A percentile compares a stretch with the other conserved stretches of the same genome.
Evolutionary conservation across 1,140 invertebrate genomes (phyloP).

Genomic region (Muscidifurax raptorellus): DNA sequence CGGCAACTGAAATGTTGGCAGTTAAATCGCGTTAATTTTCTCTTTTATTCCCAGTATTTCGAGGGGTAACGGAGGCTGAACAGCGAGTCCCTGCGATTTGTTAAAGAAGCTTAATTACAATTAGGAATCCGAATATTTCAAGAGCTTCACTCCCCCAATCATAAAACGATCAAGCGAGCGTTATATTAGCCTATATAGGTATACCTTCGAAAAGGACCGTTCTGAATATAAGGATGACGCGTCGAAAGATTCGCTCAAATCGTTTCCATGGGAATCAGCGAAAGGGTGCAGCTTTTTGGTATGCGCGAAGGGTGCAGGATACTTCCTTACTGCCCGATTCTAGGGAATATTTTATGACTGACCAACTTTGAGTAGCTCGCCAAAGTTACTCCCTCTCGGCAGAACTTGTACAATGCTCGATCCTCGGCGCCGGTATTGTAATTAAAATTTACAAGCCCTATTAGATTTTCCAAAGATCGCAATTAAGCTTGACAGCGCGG

Average conservation of each 20-base stretch:
- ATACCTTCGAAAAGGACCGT: no score
- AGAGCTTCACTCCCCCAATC: slow-evolving; percentile 1
- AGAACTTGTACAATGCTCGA: no score
- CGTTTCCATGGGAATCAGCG: slow-evolving; percentile 5
- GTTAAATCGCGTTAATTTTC: slow-evolving; percentile 15
- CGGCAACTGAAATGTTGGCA: neutral
- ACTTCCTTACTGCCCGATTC: neutral
- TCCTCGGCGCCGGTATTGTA: neutral
- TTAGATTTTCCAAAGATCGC: no score
- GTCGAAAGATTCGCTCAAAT: slow-evolving; percentile 7
- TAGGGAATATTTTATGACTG: neutral
- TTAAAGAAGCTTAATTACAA: slow-evolving; percentile 30
- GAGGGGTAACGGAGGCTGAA: slow-evolving; percentile 10
- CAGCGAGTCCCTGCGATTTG: neutral
- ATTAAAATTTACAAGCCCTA: neutral
- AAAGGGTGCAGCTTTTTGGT: slow-evolving; percentile 6
- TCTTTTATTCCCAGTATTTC: neutral
- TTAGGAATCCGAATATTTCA: slow-evolving; percentile 39
- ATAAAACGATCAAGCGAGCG: slow-evolving; percentile 5
- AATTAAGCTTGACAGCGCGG: neutral
- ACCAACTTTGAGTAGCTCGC: neutral
- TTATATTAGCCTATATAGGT: slow-evolving; percentile 3
- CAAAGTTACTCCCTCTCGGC: no score
- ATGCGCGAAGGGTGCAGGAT: neutral
- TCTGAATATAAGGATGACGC: neutral